A percentile compares a stretch with the other conserved stretches of the same genome.
Conservation (phyloP, 2,113 vertebrate genomes). For the Cochlearius cochlearius region DNA sequence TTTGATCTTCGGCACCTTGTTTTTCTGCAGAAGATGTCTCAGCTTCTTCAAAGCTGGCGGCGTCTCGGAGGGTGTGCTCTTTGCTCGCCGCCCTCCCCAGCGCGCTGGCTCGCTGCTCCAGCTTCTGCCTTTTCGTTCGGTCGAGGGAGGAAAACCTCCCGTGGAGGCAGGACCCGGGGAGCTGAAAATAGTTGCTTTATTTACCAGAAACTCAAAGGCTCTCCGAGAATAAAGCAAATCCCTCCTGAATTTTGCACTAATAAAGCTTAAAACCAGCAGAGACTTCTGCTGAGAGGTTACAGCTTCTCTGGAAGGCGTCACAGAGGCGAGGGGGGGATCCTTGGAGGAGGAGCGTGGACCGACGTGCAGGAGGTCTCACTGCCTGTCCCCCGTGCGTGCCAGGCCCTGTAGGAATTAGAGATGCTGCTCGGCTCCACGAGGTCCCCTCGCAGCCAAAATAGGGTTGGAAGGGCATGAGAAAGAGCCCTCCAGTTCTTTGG, state of each 20-base stretch:
- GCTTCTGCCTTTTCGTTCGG: not conserved
- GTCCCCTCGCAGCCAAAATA: not conserved
- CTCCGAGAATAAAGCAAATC: not conserved
- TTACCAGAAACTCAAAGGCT: not conserved
- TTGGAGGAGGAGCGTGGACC: fast-evolving
- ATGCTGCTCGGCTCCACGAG: not conserved
- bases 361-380: not conserved
- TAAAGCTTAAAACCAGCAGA: not conserved
- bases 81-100: not conserved
- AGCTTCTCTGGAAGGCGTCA: not conserved
- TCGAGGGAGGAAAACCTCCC: fast-evolving
- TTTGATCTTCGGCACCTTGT: not conserved
- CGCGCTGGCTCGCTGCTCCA: fast-evolving
- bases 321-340: fast-evolving
- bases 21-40: not conserved
- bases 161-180: not conserved
- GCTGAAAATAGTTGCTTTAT: not conserved
- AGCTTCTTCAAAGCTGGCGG: not conserved
- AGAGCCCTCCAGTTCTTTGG: not conserved
- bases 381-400: not conserved
- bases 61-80: not conserved
- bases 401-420: fast-evolving
- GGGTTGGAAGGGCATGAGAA: fast-evolving
- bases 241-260: not conserved
- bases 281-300: not conserved